phyloP scores from a whole-genome alignment of 2,888 invertebrate species.

The Aspidiotus destructor region DNA sequence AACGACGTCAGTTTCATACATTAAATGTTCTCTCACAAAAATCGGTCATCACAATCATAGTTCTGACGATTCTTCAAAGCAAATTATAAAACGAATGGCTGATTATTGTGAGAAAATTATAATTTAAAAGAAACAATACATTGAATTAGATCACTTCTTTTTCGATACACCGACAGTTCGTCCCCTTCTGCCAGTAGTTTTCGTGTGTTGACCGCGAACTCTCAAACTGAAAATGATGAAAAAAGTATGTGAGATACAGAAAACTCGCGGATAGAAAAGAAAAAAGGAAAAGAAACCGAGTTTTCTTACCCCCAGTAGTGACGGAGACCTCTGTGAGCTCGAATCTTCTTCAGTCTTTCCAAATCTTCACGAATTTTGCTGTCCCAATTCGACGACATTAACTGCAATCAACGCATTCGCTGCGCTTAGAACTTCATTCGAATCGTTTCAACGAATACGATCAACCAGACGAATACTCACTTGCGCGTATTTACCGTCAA shows the following conservation, averaged over 20 bases:
- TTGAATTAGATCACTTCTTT: constrained; percentile 74
- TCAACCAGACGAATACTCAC: constrained; percentile 41
- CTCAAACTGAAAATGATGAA: constrained; percentile 54
- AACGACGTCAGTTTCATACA: no score
- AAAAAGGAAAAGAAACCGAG: no score
- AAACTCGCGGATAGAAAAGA: constrained; percentile 7
- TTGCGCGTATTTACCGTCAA: constrained; percentile 97
- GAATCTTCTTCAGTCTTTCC: constrained; percentile 98
- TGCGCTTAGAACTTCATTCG: no score
- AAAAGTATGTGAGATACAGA: no score
- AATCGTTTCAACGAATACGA: no score
- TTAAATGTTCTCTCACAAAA: no score
- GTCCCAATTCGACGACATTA: constrained; percentile 86
- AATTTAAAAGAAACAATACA: no score
- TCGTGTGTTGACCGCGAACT: constrained; percentile 99
- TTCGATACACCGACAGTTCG: constrained; percentile 99
- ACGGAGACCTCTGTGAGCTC: constrained; percentile 96
- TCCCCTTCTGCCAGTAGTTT: constrained; percentile 98
- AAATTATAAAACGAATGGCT: no score
- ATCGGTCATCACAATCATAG: no score
- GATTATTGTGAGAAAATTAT: no score
- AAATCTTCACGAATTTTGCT: constrained; percentile 99
- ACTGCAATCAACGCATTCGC: constrained; percentile 42
- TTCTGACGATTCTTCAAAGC: no score
- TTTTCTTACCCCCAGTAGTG: constrained; percentile 85